Base-by-base conservation (phyloP, 92 coral and sea anemone species). In the Parazoanthus atlanticus region DNA sequence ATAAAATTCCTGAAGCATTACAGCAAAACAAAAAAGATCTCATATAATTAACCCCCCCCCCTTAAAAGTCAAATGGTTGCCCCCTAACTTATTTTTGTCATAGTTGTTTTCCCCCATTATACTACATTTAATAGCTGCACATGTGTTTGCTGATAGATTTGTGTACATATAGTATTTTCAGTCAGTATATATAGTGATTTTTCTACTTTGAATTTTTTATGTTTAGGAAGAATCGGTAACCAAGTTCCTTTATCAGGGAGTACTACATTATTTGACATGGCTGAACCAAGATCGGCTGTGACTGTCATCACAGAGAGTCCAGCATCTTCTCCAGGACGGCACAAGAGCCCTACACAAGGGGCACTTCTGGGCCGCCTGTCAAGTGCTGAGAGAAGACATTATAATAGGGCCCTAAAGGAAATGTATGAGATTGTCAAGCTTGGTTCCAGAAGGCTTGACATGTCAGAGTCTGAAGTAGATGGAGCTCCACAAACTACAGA, bases 391-490 rank as follows among this genome's bases (percentile, higher is more conserved):
- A 93, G 98, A 86, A 84, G 85, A 71, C 97, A 94, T 61, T 97
- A 95, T 70, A 97, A 97, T 77, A 97, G 93, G 77, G 99, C 99
- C 43, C 86, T 97, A 46, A 94, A 95, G 70, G 98, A 97, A 84
- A 97, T 97, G 94, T 97, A 97, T 81, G 92, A 94, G 76, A 95
- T 96, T 70, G 97, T 97, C 33, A 93, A 95, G 33, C 90, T 95
- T 82, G 95, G 98, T 7, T 91, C 96, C 40, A 85, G 89, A 81
- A 90, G 92, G 71, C 30, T 93, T 25, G 98, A 95, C 43, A 64
- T 71, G 54, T 85, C 97, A 30, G 84, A 89, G 31, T 84, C 94
- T 54, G 91, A 88, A 19, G 76, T 28, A 19, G 91, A 79, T 6
- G 90, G 82, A 33, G 91, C 56, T 33, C 92, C 89, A 7, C 78